Percentiles rank a stretch among this genome's conserved stretches.
phyloP scores from a whole-genome alignment of 2,797 vertebrate species.

The Eutrigla gurnardus region DNA sequence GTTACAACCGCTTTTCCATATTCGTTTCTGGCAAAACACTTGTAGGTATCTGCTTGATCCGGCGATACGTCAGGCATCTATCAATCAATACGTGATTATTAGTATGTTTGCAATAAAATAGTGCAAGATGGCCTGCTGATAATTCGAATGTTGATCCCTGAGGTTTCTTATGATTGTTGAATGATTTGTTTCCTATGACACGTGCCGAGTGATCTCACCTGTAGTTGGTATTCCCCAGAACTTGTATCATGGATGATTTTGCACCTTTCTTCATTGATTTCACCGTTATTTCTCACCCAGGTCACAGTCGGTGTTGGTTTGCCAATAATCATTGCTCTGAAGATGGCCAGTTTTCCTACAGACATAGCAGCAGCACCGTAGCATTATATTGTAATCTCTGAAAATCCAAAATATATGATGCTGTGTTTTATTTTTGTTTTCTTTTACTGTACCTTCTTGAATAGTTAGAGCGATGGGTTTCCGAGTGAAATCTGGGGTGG shows the following conservation, averaged over 20 bases:
- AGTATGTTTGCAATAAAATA: conserved; percentile 15
- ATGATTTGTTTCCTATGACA: neutral
- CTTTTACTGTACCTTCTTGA: conserved; percentile 89
- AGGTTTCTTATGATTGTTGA: neutral
- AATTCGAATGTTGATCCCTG: neutral
- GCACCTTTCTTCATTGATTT: conserved; percentile 79
- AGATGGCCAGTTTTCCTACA: conserved; percentile 89
- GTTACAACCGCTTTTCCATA: conserved; percentile 89
- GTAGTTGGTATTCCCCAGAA: conserved; percentile 84
- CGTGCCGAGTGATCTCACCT: conserved; percentile 76
- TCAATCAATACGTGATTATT: conserved; percentile 30
- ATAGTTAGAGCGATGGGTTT: conserved; percentile 89
- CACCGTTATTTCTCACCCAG: conserved; percentile 83
- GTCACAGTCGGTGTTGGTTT: conserved; percentile 85
- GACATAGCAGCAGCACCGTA: neutral
- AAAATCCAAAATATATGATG: neutral
- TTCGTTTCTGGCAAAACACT: conserved; percentile 86
- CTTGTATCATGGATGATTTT: conserved; percentile 51
- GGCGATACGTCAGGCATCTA: conserved; percentile 85
- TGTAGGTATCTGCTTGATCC: conserved; percentile 88
- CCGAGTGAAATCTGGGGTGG: conserved; percentile 86
- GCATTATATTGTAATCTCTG: neutral
- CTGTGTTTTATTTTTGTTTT: too few species aligned
- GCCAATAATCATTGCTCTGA: conserved; percentile 88
- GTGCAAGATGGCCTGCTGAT: neutral